phyloP scores from a whole-genome alignment of 2,888 invertebrate species.

The Phyllotreta striolata region DNA sequence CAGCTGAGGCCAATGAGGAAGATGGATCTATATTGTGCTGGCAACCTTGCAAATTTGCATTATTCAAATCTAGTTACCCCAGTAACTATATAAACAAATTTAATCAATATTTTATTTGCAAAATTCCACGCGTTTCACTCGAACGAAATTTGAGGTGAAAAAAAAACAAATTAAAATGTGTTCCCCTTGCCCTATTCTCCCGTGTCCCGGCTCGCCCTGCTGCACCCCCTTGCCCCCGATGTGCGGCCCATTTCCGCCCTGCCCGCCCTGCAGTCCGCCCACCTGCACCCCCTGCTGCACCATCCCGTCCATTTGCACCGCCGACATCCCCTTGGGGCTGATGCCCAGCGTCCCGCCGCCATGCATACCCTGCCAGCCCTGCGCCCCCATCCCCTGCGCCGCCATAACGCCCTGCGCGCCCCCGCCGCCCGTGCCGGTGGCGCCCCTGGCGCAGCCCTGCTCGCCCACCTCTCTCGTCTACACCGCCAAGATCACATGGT shows the following conservation, averaged over 20 bases:
- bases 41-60: too few species aligned
- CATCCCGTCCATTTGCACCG: conserved; percentile 4
- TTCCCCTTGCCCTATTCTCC: background rate
- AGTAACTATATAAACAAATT: too few species aligned
- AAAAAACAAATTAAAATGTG: conserved; percentile 1
- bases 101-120: too few species aligned
- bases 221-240: conserved; percentile 2
- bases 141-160: too few species aligned
- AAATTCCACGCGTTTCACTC: too few species aligned
- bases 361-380: conserved; percentile 8
- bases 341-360: conserved; percentile 2
- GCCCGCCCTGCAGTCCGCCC: conserved; percentile 1
- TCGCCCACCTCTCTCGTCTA: conserved; percentile 1
- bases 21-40: too few species aligned
- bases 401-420: background rate
- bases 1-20: too few species aligned
- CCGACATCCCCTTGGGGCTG: background rate
- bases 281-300: conserved; percentile 9
- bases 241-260: background rate
- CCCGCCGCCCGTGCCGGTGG: background rate
- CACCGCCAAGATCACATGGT: background rate
- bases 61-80: too few species aligned
- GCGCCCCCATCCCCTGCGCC: conserved; percentile 1
- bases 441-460: conserved; percentile 5
- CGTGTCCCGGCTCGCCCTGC: background rate